Conservation (phyloP, 2,888 invertebrate species). For the Cosmorhoe ocellata region DNA sequence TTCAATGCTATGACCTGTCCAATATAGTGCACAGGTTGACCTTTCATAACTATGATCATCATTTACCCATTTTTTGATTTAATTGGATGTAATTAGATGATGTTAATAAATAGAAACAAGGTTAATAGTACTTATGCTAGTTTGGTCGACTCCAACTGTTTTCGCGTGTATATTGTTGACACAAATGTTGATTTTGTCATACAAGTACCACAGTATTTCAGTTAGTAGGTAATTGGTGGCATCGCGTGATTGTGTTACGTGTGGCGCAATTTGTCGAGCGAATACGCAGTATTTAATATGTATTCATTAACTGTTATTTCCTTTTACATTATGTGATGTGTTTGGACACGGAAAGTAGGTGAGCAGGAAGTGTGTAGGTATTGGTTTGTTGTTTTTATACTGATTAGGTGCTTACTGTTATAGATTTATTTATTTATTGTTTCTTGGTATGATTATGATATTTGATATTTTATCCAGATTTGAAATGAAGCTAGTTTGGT, state of each 20-base stretch:
- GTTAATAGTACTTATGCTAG: no score
- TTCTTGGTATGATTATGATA: no score
- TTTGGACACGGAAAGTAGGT: slow-evolving; percentile 31
- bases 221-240: slow-evolving; percentile 47
- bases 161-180: slow-evolving; percentile 12
- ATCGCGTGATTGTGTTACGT: slow-evolving; percentile 40
- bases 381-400: background rate
- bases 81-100: no score
- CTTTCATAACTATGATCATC: background rate
- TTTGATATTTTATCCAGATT: no score
- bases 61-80: no score
- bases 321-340: slow-evolving; percentile 28
- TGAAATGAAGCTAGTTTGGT: no score
- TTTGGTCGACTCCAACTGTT: no score
- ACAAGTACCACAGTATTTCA: slow-evolving; percentile 36
- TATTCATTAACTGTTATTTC: slow-evolving; percentile 30
- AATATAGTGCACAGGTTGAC: slow-evolving; percentile 9
- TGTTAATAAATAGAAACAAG: no score
- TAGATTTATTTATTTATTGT: no score
- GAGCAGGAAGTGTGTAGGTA: slow-evolving; percentile 19
- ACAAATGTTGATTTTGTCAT: slow-evolving; percentile 27
- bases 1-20: slow-evolving; percentile 10
- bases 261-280: slow-evolving; percentile 30
- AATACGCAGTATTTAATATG: slow-evolving; percentile 18
- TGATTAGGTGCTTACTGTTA: background rate